These are phyloP conservation scores for Carollia perspicillata DNA, from an alignment of 2,113 vertebrate species.

Conservation along the genomic window DNA sequence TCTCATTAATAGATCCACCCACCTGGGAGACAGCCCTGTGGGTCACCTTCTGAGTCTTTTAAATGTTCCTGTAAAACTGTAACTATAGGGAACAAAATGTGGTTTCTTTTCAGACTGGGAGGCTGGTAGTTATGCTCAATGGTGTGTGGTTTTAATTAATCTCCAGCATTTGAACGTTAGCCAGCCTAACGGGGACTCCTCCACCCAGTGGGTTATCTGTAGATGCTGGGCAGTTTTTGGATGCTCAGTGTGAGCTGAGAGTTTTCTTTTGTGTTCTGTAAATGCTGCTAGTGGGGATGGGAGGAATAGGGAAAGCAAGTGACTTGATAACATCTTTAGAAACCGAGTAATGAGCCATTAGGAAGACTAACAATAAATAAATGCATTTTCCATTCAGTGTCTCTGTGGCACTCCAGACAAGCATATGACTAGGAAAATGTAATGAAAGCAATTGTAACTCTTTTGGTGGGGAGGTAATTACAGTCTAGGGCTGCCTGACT, in stretches of 20 bases:
- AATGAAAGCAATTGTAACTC: conserved; percentile 67
- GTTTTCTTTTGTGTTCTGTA: conserved; percentile 46
- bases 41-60: background rate
- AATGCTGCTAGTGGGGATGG: background rate
- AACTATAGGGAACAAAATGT: conserved; percentile 39
- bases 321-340: conserved; percentile 65
- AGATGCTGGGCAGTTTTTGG: background rate
- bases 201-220: background rate
- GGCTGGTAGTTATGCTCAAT: background rate
- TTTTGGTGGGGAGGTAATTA: conserved; percentile 67
- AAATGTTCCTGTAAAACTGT: conserved; percentile 3
- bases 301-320: background rate
- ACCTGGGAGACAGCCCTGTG: background rate
- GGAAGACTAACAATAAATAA: conserved; percentile 39
- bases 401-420: conserved; percentile 47
- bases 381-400: conserved; percentile 50
- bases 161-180: conserved; percentile 5
- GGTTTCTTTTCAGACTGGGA: conserved; percentile 17
- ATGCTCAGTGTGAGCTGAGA: background rate
- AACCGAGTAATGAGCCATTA: conserved; percentile 41
- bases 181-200: background rate
- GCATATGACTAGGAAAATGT: conserved; percentile 64
- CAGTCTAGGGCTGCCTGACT: conserved; percentile 61
- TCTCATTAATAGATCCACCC: background rate
- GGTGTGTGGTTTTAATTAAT: conserved; percentile 56